Base-by-base conservation (phyloP, 1,140 invertebrate species). In the Cepaea nemoralis region DNA sequence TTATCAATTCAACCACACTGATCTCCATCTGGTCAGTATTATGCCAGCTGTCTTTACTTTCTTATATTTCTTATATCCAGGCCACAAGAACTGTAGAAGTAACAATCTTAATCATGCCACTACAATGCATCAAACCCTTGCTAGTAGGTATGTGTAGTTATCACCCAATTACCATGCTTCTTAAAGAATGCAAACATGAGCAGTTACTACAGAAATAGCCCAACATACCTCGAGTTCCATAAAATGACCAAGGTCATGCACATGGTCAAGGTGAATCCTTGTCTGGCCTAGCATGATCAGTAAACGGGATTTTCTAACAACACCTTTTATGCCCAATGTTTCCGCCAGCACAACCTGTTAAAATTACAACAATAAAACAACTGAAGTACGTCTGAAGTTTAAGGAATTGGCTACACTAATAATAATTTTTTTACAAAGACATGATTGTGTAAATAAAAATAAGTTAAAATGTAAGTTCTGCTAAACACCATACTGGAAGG, bases 201-300 rank as follows among this genome's bases (percentile, higher is more conserved):
- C n/a, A n/a, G n/a, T n/a, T n/a, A n/a, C n/a, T n/a, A n/a, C n/a
- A n/a, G n/a, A n/a, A n/a, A n/a, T n/a, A n/a, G n/a, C n/a, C n/a
- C 50, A 14, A 55, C 50, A 55, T 81, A 97, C 96, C 93, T 98
- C 97, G 55, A 98, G 92, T 92, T 98, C 97, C 93, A 98, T 94
- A 88, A 96, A 98, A 89, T 95, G 89, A 8, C 97, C 97, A 24
- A 98, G 92, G 73, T 92, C 93, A 85, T 95, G 91, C 0, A 98
- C 97, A 86, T 94, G 89, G 91, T 99, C 97, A 83, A 98, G 92
- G 90, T 98, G 97, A 48, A 99, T 93, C 83, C 97, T 93, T 14
- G 97, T 98, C 88, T 97, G 95, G 0, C 94, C 95, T 55, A 95
- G 92, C 87, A 97, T 92, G 84, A 94, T 97, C 5, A 98, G 91